These are phyloP conservation scores for Halocaridina rubra DNA, from an alignment of 2,888 invertebrate species.

Conservation along the genomic window DNA sequence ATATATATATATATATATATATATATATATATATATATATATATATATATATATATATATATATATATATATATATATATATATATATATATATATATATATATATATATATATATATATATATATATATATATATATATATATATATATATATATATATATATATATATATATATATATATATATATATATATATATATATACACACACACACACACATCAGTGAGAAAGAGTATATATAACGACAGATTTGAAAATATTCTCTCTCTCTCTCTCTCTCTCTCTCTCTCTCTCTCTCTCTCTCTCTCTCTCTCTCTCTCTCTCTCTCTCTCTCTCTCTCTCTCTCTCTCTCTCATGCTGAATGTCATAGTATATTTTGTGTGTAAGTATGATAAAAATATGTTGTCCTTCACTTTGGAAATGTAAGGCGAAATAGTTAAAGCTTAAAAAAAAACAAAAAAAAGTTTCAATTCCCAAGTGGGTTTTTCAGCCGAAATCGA, in stretches of 20 bases:
- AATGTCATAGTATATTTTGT: no score
- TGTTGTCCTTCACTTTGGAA: no score
- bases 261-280: not conserved
- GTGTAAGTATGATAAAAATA: no score
- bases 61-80: conserved; percentile 3
- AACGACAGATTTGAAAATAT: not conserved
- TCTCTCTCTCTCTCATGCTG: no score
- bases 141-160: conserved; percentile 14
- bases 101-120: not conserved
- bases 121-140: conserved; percentile 5
- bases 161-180: conserved; percentile 23
- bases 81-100: conserved; percentile 6
- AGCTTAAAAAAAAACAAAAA: not conserved
- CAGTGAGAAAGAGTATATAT: not conserved
- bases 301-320: conserved; percentile 15
- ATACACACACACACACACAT: not conserved
- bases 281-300: not conserved
- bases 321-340: not conserved
- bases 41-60: conserved; percentile 21
- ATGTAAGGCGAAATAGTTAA: no score
- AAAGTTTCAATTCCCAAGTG: not conserved
- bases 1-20: conserved; percentile 3
- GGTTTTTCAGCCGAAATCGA: not conserved
- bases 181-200: no score
- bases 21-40: conserved; percentile 32